A percentile compares a stretch with the other conserved stretches of the same genome.
Conservation (phyloP, 1,140 invertebrate species). For the Bilobella aurantiaca region DNA sequence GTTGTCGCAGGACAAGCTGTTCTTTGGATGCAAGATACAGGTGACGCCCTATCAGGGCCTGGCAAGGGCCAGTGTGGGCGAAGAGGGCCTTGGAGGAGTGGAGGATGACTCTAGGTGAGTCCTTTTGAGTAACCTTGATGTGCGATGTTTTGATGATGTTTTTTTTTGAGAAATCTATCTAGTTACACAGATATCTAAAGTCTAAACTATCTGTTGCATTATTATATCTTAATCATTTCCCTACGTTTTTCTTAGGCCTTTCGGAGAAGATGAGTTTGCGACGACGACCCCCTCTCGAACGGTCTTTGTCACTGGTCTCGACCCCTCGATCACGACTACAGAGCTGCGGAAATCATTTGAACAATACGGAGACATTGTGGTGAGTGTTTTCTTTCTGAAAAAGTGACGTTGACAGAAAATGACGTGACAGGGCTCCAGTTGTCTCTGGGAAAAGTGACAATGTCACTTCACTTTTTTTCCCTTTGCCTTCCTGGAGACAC, state of each 20-base stretch:
- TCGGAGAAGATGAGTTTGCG: conserved; percentile 35
- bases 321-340: conserved; percentile 79
- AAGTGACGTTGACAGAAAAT: not conserved
- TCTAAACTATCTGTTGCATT: too few species aligned
- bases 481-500: too few species aligned
- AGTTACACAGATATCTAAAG: too few species aligned
- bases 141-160: too few species aligned
- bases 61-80: conserved; percentile 5
- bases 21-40: conserved; percentile 91
- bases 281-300: conserved; percentile 46
- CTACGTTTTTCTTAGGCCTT: conserved; percentile 18
- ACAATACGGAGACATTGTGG: conserved; percentile 90
- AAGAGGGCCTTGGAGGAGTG: conserved; percentile 17
- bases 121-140: not conserved
- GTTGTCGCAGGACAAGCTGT: conserved; percentile 87
- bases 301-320: conserved; percentile 80
- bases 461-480: too few species aligned
- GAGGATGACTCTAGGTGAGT: conserved; percentile 34
- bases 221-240: not conserved
- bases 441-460: too few species aligned
- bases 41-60: conserved; percentile 58
- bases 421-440: too few species aligned
- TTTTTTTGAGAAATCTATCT: too few species aligned
- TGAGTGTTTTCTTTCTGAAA: conserved; percentile 37
- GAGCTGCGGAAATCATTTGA: conserved; percentile 85